phyloP scores from a whole-genome alignment of 2,888 invertebrate species.

The Chrysolina oricalcia region DNA sequence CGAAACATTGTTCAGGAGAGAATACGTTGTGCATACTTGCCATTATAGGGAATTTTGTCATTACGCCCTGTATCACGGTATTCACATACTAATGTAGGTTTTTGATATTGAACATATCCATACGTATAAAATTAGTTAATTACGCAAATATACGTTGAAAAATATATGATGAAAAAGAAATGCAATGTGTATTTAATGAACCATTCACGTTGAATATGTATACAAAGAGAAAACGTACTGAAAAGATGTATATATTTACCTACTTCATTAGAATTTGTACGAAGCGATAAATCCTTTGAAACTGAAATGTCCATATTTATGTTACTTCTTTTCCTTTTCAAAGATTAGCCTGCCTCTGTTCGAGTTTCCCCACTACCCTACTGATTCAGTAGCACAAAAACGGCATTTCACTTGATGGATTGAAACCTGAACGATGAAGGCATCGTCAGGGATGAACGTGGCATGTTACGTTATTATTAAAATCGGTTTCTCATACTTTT shows the following conservation, averaged over 20 bases:
- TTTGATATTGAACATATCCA: no score
- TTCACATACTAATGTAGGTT: no score
- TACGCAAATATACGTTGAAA: not conserved
- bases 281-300: constrained; percentile 21
- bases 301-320: constrained; percentile 28
- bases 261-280: constrained; percentile 4
- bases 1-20: no score
- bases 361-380: constrained; percentile 25
- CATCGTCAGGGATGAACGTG: constrained; percentile 29
- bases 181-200: not conserved
- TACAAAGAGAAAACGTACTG: constrained; percentile 6
- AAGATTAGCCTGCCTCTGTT: constrained; percentile 25
- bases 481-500: constrained; percentile 28
- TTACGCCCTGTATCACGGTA: no score
- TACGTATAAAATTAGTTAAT: no score
- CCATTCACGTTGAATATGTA: not conserved
- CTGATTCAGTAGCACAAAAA: constrained; percentile 30
- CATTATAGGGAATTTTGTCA: no score
- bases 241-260: constrained; percentile 16
- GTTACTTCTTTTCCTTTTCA: constrained; percentile 23
- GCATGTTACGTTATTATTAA: constrained; percentile 35
- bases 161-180: not conserved
- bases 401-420: constrained; percentile 34
- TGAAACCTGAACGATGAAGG: constrained; percentile 32
- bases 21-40: no score